Evolutionary conservation across 2,888 invertebrate genomes (phyloP).

Genomic region (Agelastica alni): DNA sequence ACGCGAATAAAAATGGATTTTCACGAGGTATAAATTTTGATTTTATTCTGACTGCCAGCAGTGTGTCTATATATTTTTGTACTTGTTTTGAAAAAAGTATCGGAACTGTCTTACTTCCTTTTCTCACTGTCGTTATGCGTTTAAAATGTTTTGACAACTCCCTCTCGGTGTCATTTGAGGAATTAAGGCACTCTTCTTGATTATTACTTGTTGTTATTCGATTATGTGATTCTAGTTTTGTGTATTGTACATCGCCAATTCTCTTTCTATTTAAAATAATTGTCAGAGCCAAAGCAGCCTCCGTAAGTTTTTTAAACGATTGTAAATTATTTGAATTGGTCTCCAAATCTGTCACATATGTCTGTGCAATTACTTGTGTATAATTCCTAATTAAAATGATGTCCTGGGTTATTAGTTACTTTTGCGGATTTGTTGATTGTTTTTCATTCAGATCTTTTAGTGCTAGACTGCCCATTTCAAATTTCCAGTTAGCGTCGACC

Average conservation of each 20-base stretch:
- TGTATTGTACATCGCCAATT: conserved; percentile 40
- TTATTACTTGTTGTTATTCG: conserved; percentile 10
- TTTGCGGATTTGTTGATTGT: conserved; percentile 29
- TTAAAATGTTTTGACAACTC: conserved; percentile 32
- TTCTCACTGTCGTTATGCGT: conserved; percentile 28
- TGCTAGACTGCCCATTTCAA: conserved; percentile 25
- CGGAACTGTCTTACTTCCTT: conserved; percentile 26
- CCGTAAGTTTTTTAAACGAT: conserved; percentile 35
- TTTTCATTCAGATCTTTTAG: conserved; percentile 38
- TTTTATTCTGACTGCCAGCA: too few relatives aligned
- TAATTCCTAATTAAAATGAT: conserved; percentile 35
- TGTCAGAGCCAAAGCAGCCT: conserved; percentile 34
- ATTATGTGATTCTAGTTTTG: conserved; percentile 33
- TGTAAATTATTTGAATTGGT: conserved; percentile 23
- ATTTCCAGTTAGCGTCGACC: conserved; percentile 35
- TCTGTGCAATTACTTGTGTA: conserved; percentile 29
- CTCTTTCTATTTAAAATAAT: conserved; percentile 39
- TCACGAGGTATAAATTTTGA: too few relatives aligned
- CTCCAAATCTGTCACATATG: conserved; percentile 21
- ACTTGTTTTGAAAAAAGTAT: too few relatives aligned
- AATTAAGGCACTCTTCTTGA: conserved; percentile 33
- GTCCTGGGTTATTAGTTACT: conserved; percentile 35
- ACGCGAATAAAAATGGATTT: too few relatives aligned
- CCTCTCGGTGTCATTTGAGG: conserved; percentile 31
- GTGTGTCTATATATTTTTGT: too few relatives aligned